Evolutionary conservation across 2,888 invertebrate species (phyloP).

Genomic region (Galeruca laticollis): DNA sequence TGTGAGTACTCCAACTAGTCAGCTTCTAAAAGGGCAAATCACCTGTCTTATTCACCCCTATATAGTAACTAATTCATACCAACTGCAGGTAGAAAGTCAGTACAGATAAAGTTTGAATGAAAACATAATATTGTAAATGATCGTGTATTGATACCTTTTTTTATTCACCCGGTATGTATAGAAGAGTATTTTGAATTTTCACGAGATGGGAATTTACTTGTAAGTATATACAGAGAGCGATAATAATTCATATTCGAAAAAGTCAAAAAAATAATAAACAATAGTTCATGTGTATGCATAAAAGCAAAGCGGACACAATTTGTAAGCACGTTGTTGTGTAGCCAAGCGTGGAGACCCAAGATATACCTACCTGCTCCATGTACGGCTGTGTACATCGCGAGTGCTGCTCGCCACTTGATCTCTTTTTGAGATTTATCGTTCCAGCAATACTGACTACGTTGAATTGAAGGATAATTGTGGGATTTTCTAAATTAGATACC

Average conservation of each 20-base stretch:
- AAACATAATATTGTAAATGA: not conserved
- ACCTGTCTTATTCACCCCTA: too few species aligned
- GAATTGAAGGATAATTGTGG: conserved; percentile 57
- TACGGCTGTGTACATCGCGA: conserved; percentile 61
- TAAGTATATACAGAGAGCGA: conserved; percentile 57
- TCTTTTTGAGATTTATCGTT: conserved; percentile 55
- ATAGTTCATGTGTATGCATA: conserved; percentile 64
- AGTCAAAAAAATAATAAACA: conserved; percentile 60
- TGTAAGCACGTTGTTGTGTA: conserved; percentile 60
- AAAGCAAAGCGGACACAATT: conserved; percentile 63
- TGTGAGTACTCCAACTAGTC: too few species aligned
- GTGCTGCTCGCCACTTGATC: conserved; percentile 61
- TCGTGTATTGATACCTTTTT: too few species aligned
- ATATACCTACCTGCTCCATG: conserved; percentile 59
- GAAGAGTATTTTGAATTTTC: conserved; percentile 44
- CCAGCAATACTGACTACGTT: conserved; percentile 56
- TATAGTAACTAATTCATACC: too few species aligned
- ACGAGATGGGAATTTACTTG: conserved; percentile 59
- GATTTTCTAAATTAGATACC: conserved; percentile 42
- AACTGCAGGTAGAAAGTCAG: too few species aligned
- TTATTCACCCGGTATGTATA: not conserved
- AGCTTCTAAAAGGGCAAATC: too few species aligned
- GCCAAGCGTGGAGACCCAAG: conserved; percentile 62
- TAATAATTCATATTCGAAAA: conserved; percentile 64
- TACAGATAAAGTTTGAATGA: too few species aligned